Evolutionary conservation across 2,888 invertebrate genomes (phyloP), one percentile per base, ranked within the genome.

Genomic region (Dendrolimus houi): DNA sequence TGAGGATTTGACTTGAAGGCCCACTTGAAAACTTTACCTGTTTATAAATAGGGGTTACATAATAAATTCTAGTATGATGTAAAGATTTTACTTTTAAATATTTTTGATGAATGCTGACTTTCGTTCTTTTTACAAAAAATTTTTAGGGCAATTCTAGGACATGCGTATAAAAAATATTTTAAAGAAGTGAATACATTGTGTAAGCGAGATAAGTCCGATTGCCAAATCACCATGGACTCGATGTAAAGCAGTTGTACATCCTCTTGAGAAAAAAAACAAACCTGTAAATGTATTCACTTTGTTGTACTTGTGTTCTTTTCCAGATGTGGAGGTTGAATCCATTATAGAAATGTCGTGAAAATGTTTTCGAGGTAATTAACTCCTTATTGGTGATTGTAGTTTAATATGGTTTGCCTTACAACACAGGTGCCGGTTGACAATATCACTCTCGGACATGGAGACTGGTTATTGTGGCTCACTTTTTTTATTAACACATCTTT

Each of bases 281-380:
- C 66, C 65, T 69, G 62, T 66, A 75, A 81, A 79, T 81, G 77
- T 89, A 88, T 88, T 90, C 84, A 89, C 85, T 85, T 88, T 89
- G 89, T 90, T 90, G 90, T 90, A 90, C 89, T 90, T 90, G 90
- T 89, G 89, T 89, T 89, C 89, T 90, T 90, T 90, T 89, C 81
- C 90, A 90, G 90, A 88, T 90, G 78, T 88, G 89, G 90, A 86
- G 88, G 84, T 89, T 89, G 87, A 89, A 85, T 87, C 87, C 83
- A 85, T 88, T 85, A 87, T 88, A 86, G 84, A 85, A 87, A 86
- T 87, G 76, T 89, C 88, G 89, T 85, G 88, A 89, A 83, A 88
- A 87, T 88, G 83, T 88, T 79, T 29, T 87, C 87, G 90, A 90
- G 90, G 90, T 90, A 90, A 90, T 89, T 90, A 89, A 89, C 87